These are phyloP conservation scores for Phytoseiulus persimilis DNA, from an alignment of 2,888 invertebrate species.

Conservation along the genomic window DNA sequence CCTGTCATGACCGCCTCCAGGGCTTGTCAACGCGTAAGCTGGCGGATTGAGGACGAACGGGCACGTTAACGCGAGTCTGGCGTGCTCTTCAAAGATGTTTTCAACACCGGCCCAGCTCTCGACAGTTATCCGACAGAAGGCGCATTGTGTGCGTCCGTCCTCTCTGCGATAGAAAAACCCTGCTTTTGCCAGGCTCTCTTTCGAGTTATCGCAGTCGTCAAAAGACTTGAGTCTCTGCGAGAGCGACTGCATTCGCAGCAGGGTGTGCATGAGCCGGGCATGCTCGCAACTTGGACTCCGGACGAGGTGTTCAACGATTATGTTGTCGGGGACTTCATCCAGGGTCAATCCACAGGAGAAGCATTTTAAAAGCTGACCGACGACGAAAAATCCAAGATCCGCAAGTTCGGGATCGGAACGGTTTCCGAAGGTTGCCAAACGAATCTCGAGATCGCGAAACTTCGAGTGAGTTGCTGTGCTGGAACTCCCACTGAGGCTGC, in stretches of 20 bases:
- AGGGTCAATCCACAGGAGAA: constrained; percentile 10
- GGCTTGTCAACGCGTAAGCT: background rate
- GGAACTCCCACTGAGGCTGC: background rate
- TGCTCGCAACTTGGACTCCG: background rate
- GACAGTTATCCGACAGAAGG: constrained; percentile 12
- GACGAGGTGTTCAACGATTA: background rate
- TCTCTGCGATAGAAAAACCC: constrained; percentile 7
- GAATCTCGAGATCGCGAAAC: background rate
- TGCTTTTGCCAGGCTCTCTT: background rate
- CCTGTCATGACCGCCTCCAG: background rate
- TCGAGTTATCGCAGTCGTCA: background rate
- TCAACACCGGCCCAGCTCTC: constrained; percentile 7
- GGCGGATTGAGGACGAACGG: constrained; percentile 19
- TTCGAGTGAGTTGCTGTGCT: background rate
- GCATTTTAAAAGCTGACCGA: background rate
- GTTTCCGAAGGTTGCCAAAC: background rate
- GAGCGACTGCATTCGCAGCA: constrained; percentile 8
- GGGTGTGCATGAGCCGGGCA: background rate
- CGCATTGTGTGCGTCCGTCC: constrained; percentile 6
- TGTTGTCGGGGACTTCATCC: background rate
- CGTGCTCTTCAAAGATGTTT: background rate
- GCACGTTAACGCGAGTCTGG: background rate
- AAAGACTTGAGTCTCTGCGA: background rate
- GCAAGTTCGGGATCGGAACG: background rate
- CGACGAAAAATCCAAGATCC: background rate